Evolutionary conservation across 2,797 vertebrate species (phyloP).

Genomic region (Manis crassicaudata): DNA sequence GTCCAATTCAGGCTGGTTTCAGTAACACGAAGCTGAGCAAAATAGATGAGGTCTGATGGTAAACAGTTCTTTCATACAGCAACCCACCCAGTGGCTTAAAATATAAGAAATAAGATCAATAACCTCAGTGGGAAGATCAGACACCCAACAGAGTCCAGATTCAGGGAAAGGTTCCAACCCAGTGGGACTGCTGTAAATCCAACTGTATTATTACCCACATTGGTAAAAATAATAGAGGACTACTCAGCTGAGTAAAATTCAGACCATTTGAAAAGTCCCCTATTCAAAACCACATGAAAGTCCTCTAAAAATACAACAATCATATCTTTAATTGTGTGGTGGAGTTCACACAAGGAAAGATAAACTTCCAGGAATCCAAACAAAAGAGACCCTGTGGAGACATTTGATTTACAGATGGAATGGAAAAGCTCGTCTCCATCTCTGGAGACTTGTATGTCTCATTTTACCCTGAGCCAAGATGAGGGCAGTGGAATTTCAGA

Average conservation of each 20-base stretch:
- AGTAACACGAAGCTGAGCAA: not conserved
- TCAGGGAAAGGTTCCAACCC: not conserved
- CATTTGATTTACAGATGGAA: not conserved
- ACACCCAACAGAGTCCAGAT: not conserved
- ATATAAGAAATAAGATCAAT: not conserved
- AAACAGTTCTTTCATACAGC: not conserved
- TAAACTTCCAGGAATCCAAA: not conserved
- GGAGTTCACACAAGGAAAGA: not conserved
- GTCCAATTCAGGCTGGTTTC: not conserved
- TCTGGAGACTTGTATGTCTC: not conserved
- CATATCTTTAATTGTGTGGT: not conserved
- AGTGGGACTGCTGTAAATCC: not conserved
- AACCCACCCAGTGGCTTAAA: not conserved
- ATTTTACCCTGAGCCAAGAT: not conserved
- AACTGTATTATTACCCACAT: not conserved
- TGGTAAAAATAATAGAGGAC: not conserved
- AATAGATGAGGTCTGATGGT: not conserved
- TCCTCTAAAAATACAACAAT: not conserved
- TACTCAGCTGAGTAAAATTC: not conserved
- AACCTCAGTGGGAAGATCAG: not conserved
- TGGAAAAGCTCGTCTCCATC: not conserved
- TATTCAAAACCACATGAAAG: not conserved
- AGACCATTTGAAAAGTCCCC: not conserved
- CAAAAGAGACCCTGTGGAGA: not conserved
- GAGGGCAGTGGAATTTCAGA: not conserved